Base-by-base conservation (phyloP, 2,797 vertebrate genomes). In the Danio aesculapii region DNA sequence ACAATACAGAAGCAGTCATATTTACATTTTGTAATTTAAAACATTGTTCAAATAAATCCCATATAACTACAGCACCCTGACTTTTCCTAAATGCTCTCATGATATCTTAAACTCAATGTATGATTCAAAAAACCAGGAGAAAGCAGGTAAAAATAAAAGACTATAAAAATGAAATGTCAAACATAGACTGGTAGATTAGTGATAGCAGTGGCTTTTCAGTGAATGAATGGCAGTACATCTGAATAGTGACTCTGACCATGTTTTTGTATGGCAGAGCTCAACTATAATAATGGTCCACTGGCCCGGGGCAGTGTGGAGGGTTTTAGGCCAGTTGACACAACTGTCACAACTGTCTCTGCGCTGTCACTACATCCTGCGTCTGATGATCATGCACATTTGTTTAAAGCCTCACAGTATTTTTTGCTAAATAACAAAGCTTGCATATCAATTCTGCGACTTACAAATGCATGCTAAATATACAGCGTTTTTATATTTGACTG, bases 271-370 rank as follows among this genome's bases (percentile, higher is more conserved):
- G 10, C 21, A 75, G 47, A 75, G 49, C 30, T 75, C 59, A 75
- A 75, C 59, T 63, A 14, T 64, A 53, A 75, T 41, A 13, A 75
- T 75, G 58, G 59, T 75, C 61, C 5, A 9, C n/a, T 66, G 74
- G 49, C 74, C 73, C 8, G 49, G 47, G 74, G 74, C 61, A 76
- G 74, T 76, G 21, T 76, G n/a, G 30, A 53, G 74, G 12, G 47
- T 53, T 76, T 76, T 76, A 76, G 61, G 47, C 59, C 61, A 10
- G 30, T 64, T 76, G 61, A 76, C 74, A 64, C 47, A 64, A 63
- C 44, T 74, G 55, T 39, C 72, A 61, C 44, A 58, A 61, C 57
- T 41, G 47, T 76, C 30, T 2, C 49, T 76, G 61, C 59, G 0
- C 30, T 76, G 61, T 21, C 74, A 76, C 61, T 55, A 55, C 30